These are phyloP conservation scores for Copidosoma floridanum DNA, from an alignment of 1,140 invertebrate genomes.

Conservation along the genomic window DNA sequence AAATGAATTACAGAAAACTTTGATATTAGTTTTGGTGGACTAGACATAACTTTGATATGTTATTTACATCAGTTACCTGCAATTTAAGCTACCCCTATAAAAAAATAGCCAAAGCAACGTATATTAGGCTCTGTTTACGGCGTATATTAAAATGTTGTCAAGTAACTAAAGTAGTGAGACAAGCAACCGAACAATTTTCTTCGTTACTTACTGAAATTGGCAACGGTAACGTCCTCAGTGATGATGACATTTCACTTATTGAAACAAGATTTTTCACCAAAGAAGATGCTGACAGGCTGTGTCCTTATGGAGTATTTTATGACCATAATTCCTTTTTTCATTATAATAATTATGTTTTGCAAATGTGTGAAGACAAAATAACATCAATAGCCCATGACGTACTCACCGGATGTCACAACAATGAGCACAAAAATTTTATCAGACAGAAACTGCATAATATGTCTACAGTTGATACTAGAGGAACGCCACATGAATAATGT, in stretches of 20 bases:
- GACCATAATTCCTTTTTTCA: too few relatives aligned
- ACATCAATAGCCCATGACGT: too few relatives aligned
- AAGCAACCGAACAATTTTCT: constrained; percentile 34
- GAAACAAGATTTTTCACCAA: neutral
- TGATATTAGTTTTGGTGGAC: constrained; percentile 26
- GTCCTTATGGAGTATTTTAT: too few relatives aligned
- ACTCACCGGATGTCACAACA: too few relatives aligned
- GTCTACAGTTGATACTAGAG: too few relatives aligned
- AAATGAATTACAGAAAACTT: constrained; percentile 34
- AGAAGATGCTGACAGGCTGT: too few relatives aligned
- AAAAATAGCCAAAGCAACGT: neutral
- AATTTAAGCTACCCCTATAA: constrained; percentile 26
- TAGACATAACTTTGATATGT: constrained; percentile 29
- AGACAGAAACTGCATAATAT: too few relatives aligned
- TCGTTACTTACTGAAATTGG: constrained; percentile 39
- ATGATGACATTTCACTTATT: constrained; percentile 17
- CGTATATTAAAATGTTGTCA: constrained; percentile 30
- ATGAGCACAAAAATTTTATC: too few relatives aligned
- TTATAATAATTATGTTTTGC: too few relatives aligned
- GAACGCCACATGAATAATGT: too few relatives aligned
- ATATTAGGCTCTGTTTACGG: constrained; percentile 25
- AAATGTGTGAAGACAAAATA: too few relatives aligned
- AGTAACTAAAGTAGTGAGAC: constrained; percentile 32
- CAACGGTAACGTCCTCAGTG: constrained; percentile 31
- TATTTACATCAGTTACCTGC: constrained; percentile 32